phyloP scores from a whole-genome alignment of 2,888 invertebrate species.

The Synergus gifuensis region DNA sequence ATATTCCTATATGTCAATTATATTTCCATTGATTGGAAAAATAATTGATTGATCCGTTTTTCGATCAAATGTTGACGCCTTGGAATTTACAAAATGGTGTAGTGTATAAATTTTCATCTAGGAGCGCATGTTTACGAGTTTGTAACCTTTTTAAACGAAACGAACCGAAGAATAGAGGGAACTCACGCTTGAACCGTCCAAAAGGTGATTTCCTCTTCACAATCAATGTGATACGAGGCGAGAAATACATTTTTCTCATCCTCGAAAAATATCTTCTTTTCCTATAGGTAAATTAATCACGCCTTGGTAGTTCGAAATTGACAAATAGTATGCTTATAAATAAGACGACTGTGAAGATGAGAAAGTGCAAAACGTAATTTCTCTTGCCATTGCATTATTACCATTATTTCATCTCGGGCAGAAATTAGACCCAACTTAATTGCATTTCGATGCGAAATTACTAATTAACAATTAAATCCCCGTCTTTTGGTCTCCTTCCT shows the following conservation, averaged over 20 bases:
- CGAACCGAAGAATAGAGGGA: not conserved
- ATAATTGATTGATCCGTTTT: not conserved
- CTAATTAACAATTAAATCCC: conserved; percentile 50
- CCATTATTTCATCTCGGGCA: conserved; percentile 2
- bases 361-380: not conserved
- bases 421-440: conserved; percentile 48
- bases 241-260: not conserved
- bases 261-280: not conserved
- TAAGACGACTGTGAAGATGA: not conserved
- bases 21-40: too few relatives aligned
- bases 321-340: not conserved
- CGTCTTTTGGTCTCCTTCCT: conserved; percentile 11
- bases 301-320: not conserved
- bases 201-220: not conserved
- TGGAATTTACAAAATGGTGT: too few relatives aligned
- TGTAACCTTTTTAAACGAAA: not conserved
- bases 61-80: too few relatives aligned
- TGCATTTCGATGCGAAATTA: conserved; percentile 50
- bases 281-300: not conserved
- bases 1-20: too few relatives aligned
- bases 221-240: not conserved
- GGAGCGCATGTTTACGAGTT: not conserved
- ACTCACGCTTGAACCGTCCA: not conserved
- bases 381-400: not conserved
- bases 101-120: not conserved